phyloP scores from a whole-genome alignment of 1,140 invertebrate genomes.

The Tyrophagus putrescentiae region DNA sequence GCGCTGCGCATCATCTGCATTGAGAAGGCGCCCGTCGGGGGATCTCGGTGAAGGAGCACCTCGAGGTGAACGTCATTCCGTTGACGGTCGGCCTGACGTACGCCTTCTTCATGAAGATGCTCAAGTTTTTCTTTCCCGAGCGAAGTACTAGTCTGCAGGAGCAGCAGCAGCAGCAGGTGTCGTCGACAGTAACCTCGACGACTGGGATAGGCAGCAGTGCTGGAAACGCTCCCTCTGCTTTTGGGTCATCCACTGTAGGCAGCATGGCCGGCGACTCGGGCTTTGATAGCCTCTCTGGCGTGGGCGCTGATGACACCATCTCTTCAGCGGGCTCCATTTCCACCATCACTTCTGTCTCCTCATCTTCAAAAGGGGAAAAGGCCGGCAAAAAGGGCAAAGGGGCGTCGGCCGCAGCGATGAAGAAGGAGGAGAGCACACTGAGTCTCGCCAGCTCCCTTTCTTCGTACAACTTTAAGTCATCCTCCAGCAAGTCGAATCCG shows the following conservation, averaged over 20 bases:
- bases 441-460: conserved; percentile 5
- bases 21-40: conserved; percentile 80
- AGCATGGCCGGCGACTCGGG: no score
- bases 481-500: background rate
- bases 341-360: background rate
- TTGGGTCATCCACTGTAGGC: no score
- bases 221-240: no score
- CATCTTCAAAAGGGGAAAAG: background rate
- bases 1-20: conserved; percentile 72
- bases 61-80: conserved; percentile 88
- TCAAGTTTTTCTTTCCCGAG: conserved; percentile 97
- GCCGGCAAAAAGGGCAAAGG: background rate
- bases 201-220: background rate
- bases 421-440: conserved; percentile 30
- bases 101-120: conserved; percentile 92
- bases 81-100: conserved; percentile 84
- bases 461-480: background rate
- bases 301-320: background rate
- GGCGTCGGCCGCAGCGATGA: background rate
- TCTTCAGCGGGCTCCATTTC: background rate
- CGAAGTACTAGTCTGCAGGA: conserved; percentile 48
- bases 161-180: background rate
- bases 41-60: conserved; percentile 95
- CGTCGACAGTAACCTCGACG: no score
- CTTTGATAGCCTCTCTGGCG: background rate